Percentiles rank a stretch among this genome's conserved stretches.
Evolutionary conservation across 2,888 invertebrate species (phyloP).

Genomic region (Lagria hirta): DNA sequence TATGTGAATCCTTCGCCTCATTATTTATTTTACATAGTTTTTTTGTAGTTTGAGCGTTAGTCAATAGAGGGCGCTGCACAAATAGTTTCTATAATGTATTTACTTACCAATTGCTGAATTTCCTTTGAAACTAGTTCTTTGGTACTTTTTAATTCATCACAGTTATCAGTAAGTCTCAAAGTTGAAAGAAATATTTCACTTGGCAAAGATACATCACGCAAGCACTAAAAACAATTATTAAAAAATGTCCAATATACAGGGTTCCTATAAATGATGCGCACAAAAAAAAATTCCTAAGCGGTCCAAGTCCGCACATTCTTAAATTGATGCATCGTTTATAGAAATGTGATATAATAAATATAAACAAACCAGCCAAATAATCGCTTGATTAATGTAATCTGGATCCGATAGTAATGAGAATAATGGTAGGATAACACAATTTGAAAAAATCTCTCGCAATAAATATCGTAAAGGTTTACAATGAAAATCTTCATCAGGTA

Average conservation of each 20-base stretch:
- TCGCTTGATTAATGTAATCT: slow-evolving; percentile 87
- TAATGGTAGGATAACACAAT: slow-evolving; percentile 55
- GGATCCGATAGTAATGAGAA: slow-evolving; percentile 81
- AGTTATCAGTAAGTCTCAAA: slow-evolving; percentile 74
- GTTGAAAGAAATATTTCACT: slow-evolving; percentile 85
- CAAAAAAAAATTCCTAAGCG: too few species aligned
- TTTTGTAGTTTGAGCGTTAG: too few species aligned
- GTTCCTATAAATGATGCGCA: not conserved
- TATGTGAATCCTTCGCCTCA: too few species aligned
- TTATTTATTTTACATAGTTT: too few species aligned
- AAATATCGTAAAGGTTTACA: slow-evolving; percentile 79
- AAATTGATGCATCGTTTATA: slow-evolving; percentile 1
- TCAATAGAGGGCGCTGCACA: too few species aligned
- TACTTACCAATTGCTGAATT: slow-evolving; percentile 70
- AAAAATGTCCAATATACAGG: slow-evolving; percentile 1
- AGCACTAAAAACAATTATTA: slow-evolving; percentile 61
- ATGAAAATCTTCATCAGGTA: slow-evolving; percentile 82
- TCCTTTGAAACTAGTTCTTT: slow-evolving; percentile 78
- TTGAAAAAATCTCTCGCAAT: slow-evolving; percentile 62
- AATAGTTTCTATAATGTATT: too few species aligned
- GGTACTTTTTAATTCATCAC: slow-evolving; percentile 81
- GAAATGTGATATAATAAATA: not conserved
- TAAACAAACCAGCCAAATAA: slow-evolving; percentile 83
- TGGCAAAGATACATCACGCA: slow-evolving; percentile 70
- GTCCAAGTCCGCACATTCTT: too few species aligned